Evolutionary conservation across 2,888 invertebrate genomes (phyloP), one percentile per base, ranked within the genome.

Genomic region (Ormia ochracea): DNA sequence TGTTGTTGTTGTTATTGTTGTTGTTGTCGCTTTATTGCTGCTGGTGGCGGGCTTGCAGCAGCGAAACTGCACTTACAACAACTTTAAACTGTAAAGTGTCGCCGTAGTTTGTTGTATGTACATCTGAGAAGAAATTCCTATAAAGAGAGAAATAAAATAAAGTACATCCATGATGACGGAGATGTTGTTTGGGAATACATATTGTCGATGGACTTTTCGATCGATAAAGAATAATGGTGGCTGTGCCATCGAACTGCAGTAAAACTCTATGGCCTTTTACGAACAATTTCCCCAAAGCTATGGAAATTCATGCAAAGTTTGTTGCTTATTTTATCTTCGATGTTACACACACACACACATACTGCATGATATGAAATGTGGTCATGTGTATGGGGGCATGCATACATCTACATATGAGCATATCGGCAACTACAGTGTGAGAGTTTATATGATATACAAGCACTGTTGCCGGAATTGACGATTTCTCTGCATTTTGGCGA

Each of bases 201-300:
- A 70, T 72, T 56, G 75, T 61, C 76, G 68, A 66, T 63, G 14
- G 65, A 56, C 31, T 38, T 52, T 58, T 63, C 76, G 68, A 80
- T 80, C 75, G 76, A 80, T 80, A 70, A 61, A 38, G 52, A 61
- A 19, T 17, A 21, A 58, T 56, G 26, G 14, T 50, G 56, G 14
- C 21, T 65, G 45, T 65, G 36, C 38, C 21, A 56, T 36, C 36
- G 26, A 43, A 38, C 26, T 28, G 36, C 59, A 59, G 28, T 59
- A 41, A 59, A 58, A 65, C 48, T 48, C 50, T 50, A 31, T 59
- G 65, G 70, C 14, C 31, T 75, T 73, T 76, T 68, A 73, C 31
- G 43, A 80, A 80, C 72, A 76, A 80, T 76, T 80, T 80, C 80
- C 80, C 80, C 68, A 76, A 76, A 80, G 80, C 80, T 73, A 82